Evolutionary conservation across 2,888 invertebrate genomes (phyloP).

Genomic region (Horisme vitalbata): DNA sequence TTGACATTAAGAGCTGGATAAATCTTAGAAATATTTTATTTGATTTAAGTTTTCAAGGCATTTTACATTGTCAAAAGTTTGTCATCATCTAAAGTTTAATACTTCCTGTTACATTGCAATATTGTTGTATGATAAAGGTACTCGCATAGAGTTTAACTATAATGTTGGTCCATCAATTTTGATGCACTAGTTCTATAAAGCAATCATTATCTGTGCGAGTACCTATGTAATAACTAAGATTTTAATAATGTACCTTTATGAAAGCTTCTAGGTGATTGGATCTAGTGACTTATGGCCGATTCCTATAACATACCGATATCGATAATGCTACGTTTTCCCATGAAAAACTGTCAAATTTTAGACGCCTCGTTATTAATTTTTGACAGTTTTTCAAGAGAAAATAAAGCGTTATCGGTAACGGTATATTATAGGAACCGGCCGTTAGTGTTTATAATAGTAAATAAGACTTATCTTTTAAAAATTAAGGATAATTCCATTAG

Average conservation of each 20-base stretch:
- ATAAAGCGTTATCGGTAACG: too few relatives aligned
- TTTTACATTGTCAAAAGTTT: constrained; percentile 34
- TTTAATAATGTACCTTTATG: constrained; percentile 41
- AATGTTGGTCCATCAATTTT: background rate
- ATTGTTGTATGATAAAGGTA: constrained; percentile 30
- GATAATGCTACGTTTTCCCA: too few relatives aligned
- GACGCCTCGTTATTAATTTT: too few relatives aligned
- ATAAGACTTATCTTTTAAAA: constrained; percentile 57
- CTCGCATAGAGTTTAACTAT: constrained; percentile 25
- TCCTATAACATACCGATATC: too few relatives aligned
- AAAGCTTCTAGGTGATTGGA: constrained; percentile 59
- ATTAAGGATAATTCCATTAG: constrained; percentile 74
- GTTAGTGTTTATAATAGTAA: constrained; percentile 64
- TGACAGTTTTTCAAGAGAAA: too few relatives aligned
- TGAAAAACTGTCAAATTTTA: too few relatives aligned
- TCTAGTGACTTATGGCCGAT: constrained; percentile 64
- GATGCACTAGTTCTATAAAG: constrained; percentile 3
- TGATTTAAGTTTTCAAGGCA: constrained; percentile 37
- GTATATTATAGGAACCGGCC: too few relatives aligned
- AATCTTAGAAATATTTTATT: constrained; percentile 50
- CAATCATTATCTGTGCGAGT: constrained; percentile 15
- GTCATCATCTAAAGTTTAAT: constrained; percentile 25
- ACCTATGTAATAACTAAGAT: constrained; percentile 33
- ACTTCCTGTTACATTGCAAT: constrained; percentile 33
- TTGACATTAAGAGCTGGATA: constrained; percentile 49